These are phyloP conservation scores for Pemphredon lugubris DNA, from an alignment of 2,888 invertebrate species.

Conservation along the genomic window DNA sequence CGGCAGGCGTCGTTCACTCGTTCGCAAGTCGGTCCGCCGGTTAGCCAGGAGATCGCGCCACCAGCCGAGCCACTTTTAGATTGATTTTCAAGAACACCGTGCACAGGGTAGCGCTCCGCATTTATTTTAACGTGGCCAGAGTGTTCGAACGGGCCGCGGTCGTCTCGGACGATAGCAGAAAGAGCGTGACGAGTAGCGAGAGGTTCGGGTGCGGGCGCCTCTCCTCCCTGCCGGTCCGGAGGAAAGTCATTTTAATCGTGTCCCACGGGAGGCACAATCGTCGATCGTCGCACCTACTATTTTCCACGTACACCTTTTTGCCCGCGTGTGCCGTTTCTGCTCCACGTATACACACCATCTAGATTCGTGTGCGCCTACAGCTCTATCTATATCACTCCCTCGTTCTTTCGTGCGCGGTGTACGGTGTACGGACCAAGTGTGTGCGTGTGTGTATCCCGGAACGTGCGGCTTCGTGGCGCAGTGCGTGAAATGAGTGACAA, in stretches of 20 bases:
- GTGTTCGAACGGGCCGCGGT: conserved; percentile 64
- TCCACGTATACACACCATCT: conserved; percentile 16
- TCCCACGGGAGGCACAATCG: conserved; percentile 60
- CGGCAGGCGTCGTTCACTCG: conserved; percentile 60
- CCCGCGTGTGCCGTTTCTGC: conserved; percentile 36
- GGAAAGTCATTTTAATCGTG: conserved; percentile 61
- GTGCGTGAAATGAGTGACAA: conserved; percentile 92
- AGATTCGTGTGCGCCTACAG: conserved; percentile 14
- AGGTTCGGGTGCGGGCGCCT: conserved; percentile 73
- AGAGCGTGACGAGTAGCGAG: conserved; percentile 65
- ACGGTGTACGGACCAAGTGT: conserved; percentile 53
- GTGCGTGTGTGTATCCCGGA: conserved; percentile 56
- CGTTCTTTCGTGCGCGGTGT: conserved; percentile 39
- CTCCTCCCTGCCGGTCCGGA: conserved; percentile 72
- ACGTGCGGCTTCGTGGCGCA: conserved; percentile 72
- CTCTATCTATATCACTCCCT: conserved; percentile 32
- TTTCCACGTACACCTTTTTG: conserved; percentile 25
- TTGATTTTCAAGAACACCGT: conserved; percentile 79
- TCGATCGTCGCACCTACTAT: conserved; percentile 44
- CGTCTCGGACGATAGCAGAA: conserved; percentile 61
- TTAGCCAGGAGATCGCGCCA: conserved; percentile 74
- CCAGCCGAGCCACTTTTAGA: conserved; percentile 76
- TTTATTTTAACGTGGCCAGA: conserved; percentile 71
- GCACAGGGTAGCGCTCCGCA: conserved; percentile 72
- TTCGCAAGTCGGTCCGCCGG: conserved; percentile 57